Conservation (phyloP, 2,113 vertebrate species). For the Cygnus buccinator region DNA sequence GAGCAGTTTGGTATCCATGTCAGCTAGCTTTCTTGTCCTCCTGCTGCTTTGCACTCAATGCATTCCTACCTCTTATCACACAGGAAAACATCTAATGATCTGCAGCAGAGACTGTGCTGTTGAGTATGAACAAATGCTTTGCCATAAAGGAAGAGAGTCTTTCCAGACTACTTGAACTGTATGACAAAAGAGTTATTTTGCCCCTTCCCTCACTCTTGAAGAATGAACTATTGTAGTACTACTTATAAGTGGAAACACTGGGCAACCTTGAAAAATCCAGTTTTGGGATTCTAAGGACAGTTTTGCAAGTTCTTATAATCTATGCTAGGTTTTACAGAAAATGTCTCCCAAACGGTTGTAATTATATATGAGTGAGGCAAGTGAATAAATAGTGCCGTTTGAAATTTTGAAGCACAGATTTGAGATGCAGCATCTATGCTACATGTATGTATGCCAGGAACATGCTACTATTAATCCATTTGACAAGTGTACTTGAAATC, state of each 20-base stretch:
- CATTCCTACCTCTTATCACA: background rate
- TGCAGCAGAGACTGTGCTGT: background rate
- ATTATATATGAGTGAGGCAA: background rate
- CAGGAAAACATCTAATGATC: background rate
- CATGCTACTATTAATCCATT: accelerated
- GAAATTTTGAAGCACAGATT: background rate
- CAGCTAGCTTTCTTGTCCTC: background rate
- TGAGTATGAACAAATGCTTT: background rate
- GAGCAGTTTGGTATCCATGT: background rate
- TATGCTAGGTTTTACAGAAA: background rate
- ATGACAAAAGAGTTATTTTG: background rate
- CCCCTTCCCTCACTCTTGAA: background rate
- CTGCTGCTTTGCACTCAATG: background rate
- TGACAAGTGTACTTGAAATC: background rate
- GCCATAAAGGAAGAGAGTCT: background rate
- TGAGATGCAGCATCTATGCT: background rate
- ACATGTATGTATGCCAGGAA: background rate
- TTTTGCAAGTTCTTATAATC: background rate
- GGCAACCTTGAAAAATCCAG: background rate
- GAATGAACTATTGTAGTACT: background rate
- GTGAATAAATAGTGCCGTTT: background rate
- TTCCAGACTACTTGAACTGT: background rate
- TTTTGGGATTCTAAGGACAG: background rate
- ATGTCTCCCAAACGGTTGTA: background rate
- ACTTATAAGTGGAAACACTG: background rate